These are phyloP conservation scores for Candidula unifasciata DNA, from an alignment of 2,888 invertebrate species.

Conservation along the genomic window DNA sequence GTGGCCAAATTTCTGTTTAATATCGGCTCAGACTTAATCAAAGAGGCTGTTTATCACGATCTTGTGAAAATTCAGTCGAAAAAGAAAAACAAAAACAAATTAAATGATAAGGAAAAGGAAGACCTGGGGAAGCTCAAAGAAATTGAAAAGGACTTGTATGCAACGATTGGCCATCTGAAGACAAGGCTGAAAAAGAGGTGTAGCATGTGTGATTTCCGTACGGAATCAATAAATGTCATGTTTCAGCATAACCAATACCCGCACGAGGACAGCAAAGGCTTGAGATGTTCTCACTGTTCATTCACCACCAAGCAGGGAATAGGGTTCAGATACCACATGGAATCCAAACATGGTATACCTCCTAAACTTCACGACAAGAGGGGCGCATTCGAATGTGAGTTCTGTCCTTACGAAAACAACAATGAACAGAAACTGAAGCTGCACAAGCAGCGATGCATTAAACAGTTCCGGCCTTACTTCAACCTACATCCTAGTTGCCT, in stretches of 20 bases:
- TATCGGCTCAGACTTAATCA: constrained; percentile 92
- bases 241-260: constrained; percentile 85
- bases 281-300: constrained; percentile 88
- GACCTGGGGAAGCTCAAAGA: constrained; percentile 84
- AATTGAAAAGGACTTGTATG: constrained; percentile 67
- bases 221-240: constrained; percentile 69
- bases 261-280: constrained; percentile 77
- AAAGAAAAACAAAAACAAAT: constrained; percentile 81
- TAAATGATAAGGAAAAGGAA: constrained; percentile 80
- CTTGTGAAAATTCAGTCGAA: constrained; percentile 91
- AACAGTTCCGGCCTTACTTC: constrained; percentile 91
- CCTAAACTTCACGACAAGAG: constrained; percentile 90
- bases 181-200: constrained; percentile 60
- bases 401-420: constrained; percentile 95
- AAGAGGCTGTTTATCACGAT: constrained; percentile 95
- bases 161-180: constrained; percentile 67
- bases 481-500: constrained; percentile 84
- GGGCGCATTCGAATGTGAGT: constrained; percentile 92
- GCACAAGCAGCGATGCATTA: constrained; percentile 91
- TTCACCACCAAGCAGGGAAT: constrained; percentile 83
- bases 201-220: constrained; percentile 66
- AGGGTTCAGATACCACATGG: constrained; percentile 91
- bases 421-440: constrained; percentile 92
- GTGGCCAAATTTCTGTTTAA: constrained; percentile 91
- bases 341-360: constrained; percentile 89